phyloP scores from a whole-genome alignment of 2,113 vertebrate species.

The Callipepla californica region DNA sequence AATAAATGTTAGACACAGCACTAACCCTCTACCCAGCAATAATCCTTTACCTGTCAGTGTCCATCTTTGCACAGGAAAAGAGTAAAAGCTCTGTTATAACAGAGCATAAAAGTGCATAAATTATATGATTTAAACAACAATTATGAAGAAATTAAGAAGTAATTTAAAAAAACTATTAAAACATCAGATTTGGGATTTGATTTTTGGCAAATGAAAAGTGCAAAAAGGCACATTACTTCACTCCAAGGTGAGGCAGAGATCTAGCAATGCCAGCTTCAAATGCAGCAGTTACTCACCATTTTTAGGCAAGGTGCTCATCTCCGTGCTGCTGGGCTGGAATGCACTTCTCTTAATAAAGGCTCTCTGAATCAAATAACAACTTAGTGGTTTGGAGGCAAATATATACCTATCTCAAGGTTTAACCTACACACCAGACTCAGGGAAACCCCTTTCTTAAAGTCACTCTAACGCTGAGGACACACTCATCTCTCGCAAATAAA shows the following conservation, averaged over 20 bases:
- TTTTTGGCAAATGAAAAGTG: background rate
- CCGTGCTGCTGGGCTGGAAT: background rate
- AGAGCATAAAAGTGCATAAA: background rate
- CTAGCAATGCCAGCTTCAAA: background rate
- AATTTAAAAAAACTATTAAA: background rate
- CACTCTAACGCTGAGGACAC: constrained; percentile 28
- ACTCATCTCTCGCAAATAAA: constrained; percentile 70
- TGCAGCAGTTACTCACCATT: constrained; percentile 71
- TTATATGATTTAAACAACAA: background rate
- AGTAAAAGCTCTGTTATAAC: background rate
- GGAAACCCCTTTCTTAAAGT: constrained; percentile 79
- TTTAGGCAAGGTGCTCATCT: background rate
- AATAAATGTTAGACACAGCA: background rate
- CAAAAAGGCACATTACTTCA: background rate
- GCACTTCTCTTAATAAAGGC: background rate
- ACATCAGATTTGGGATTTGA: background rate
- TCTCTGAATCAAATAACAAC: constrained; percentile 73
- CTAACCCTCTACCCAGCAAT: background rate
- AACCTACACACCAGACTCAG: constrained; percentile 70
- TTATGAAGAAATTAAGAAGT: background rate
- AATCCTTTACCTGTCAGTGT: background rate
- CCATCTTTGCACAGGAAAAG: background rate
- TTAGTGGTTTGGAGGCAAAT: constrained; percentile 68
- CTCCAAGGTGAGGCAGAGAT: background rate
- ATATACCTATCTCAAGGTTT: constrained; percentile 68